A percentile compares a stretch with the other conserved stretches of the same genome.
These are phyloP conservation scores for Morpho helenor DNA, from an alignment of 2,888 invertebrate genomes.

Conservation along the genomic window DNA sequence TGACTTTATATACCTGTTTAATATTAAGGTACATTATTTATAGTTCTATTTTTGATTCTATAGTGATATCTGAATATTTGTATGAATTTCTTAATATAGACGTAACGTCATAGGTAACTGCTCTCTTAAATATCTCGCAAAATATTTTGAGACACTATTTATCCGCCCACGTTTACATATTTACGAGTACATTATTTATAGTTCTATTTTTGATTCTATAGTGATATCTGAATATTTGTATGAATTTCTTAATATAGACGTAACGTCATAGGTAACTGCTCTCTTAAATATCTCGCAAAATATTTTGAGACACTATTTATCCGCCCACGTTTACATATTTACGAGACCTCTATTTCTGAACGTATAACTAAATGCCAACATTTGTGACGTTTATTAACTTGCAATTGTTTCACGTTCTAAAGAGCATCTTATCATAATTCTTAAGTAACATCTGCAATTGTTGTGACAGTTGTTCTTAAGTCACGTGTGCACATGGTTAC, in stretches of 20 bases:
- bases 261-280: too few relatives aligned
- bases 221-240: too few relatives aligned
- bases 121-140: too few relatives aligned
- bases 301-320: neutral
- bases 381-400: slow-evolving; percentile 3
- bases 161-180: neutral
- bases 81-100: too few relatives aligned
- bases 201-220: too few relatives aligned
- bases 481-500: slow-evolving; percentile 63
- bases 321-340: neutral
- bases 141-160: neutral
- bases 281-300: too few relatives aligned
- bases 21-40: too few relatives aligned
- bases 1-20: too few relatives aligned
- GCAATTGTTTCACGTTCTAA: slow-evolving; percentile 4
- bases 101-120: too few relatives aligned
- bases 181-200: neutral
- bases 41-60: too few relatives aligned
- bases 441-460: slow-evolving; percentile 7
- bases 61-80: too few relatives aligned
- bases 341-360: neutral
- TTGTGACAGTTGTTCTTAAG: slow-evolving; percentile 32
- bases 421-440: neutral
- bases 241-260: too few relatives aligned
- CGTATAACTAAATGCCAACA: neutral